Evolutionary conservation across 1,140 invertebrate species (phyloP), one percentile per base, ranked within the genome.

Genomic region (Aplysia californica): DNA sequence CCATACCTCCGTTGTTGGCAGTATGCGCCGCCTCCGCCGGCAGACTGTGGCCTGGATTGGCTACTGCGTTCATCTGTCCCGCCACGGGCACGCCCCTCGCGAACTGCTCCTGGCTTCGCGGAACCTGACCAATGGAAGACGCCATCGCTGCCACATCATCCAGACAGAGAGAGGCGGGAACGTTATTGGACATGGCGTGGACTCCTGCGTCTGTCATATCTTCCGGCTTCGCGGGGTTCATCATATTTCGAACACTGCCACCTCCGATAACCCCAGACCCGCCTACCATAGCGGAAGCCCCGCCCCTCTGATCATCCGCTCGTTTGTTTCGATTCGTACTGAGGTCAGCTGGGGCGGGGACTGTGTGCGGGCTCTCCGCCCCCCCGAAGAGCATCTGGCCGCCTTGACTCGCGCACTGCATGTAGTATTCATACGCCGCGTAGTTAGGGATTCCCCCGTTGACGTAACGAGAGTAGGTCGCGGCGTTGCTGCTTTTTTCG

Each of bases 311-410:
- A 23, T 58, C 55, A 4, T 72, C 29, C 3, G 6, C 18, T n/a
- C 50, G 33, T 35, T 72, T 72, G 29, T 26, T 71, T 5, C 56
- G 41, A 31, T 31, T 73, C 2, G 36, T 73, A 5, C 56, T 64
- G 18, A 73, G 71, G 41, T 73, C 71, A 20, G 71, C 71, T n/a
- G 71, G 71, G 2, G 58, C 71, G 18, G 38, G 15, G 4, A 23
- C 67, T 3, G n/a, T 6, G 3, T 23, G 3, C 35, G 23, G 18
- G 26, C 21, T 58, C n/a, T 39, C 21, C 20, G 23, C 55, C 6
- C 23, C 35, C 29, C 4, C 56, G 26, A 61, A 64, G 2, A 64
- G 1, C 58, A 10, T 23, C 18, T 2, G 3, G 21, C 10, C 38
- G 44, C 33, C 31, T 1, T 58, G 50, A 33, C 5, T 39, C 3